Conservation (phyloP, 2,797 vertebrate genomes). For the Amazonetta brasiliensis region DNA sequence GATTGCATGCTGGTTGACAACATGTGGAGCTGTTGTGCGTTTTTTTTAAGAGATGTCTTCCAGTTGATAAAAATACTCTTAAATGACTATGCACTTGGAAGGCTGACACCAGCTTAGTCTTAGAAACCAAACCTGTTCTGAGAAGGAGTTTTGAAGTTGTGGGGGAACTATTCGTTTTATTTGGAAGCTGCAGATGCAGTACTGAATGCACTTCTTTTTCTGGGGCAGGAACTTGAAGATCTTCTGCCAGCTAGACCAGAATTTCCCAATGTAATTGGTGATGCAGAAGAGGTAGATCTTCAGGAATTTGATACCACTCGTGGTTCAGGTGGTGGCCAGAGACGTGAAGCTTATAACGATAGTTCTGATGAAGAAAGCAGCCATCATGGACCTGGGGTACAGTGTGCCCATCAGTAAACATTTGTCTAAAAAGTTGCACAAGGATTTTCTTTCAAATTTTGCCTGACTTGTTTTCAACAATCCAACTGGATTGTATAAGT, state of each 20-base stretch:
- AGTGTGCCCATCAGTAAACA: constrained; percentile 97
- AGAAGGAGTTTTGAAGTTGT: not conserved
- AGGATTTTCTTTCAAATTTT: constrained; percentile 81
- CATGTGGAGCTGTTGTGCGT: not conserved
- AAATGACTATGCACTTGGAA: not conserved
- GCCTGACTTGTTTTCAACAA: constrained; percentile 79
- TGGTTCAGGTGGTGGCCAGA: constrained; percentile 88
- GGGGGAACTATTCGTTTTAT: fast-evolving
- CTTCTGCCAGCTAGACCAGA: constrained; percentile 95
- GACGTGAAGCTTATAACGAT: constrained; percentile 97
- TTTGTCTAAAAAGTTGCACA: constrained; percentile 82
- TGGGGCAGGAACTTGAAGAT: constrained; percentile 93
- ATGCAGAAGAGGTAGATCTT: constrained; percentile 96
- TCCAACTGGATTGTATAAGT: constrained; percentile 78
- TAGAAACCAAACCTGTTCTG: not conserved
- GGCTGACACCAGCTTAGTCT: not conserved
- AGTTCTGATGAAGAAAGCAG: constrained; percentile 95
- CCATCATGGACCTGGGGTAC: constrained; percentile 94
- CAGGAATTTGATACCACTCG: constrained; percentile 94
- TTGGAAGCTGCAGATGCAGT: not conserved
- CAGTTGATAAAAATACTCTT: not conserved
- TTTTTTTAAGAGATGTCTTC: not conserved
- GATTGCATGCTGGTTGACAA: not conserved
- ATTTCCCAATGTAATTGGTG: constrained; percentile 88
- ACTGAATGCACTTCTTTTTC: constrained; percentile 17